Conservation (phyloP, 2,797 vertebrate species). For the Anableps anableps region DNA sequence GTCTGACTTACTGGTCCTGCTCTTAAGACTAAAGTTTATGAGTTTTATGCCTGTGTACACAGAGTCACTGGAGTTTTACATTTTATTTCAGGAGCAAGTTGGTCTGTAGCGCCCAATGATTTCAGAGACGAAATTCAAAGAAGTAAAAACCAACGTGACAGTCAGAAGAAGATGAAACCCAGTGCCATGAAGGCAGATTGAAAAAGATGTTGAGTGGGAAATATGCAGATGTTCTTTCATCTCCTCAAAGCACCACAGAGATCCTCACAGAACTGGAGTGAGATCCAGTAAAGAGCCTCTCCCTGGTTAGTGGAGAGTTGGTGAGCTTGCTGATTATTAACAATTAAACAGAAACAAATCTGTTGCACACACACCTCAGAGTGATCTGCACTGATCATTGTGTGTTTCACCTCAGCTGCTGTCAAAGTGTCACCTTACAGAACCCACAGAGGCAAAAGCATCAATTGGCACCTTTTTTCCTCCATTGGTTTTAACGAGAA, state of each 20-base stretch:
- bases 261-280: no score
- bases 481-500: neutral
- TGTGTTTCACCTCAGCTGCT: neutral
- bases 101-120: neutral
- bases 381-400: neutral
- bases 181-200: neutral
- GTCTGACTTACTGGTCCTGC: no score
- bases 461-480: neutral
- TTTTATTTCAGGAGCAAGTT: no score
- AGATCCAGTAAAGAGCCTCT: no score
- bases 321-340: neutral
- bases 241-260: neutral
- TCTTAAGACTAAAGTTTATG: neutral
- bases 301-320: neutral
- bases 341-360: neutral
- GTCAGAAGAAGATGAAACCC: neutral
- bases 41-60: neutral
- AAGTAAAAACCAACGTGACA: neutral
- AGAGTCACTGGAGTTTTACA: no score
- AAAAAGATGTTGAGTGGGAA: neutral
- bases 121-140: neutral
- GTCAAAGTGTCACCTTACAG: neutral
- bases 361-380: neutral
- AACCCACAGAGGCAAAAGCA: neutral
- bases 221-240: neutral